Base-by-base conservation (phyloP, 2,888 invertebrate species). In the Caenorhabditis doughertyi region DNA sequence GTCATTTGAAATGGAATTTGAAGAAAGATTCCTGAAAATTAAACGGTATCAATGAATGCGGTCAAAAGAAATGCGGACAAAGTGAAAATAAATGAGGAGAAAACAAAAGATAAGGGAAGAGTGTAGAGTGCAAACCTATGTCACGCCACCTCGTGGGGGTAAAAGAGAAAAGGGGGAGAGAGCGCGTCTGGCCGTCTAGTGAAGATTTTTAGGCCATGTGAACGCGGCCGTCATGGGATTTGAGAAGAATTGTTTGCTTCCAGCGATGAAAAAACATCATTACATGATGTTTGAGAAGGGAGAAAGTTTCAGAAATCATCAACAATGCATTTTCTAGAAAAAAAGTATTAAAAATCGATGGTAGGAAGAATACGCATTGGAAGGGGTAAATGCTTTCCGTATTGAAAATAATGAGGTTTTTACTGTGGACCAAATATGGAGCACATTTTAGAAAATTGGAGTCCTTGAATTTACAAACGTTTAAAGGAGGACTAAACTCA, bases 121-220 rank as follows among this genome's bases (percentile, higher is more conserved):
- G 67, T 32, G 53, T 49, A 42, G 68, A 77, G 77, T 68, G 68
- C 77, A 77, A 77, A 58, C 76, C 76, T 39, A 60, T 60, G 68
- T 77, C 77, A 77, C 77, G 77, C 77, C 77, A 77, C 77, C 68
- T 29, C 68, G 55, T 55, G 68, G 55, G 16, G 39, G 9, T 3
- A 13, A 18, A 29, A 42, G n/a, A 49, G 64, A 27, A 16, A 44
- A 25, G 9, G 18, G 29, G 44, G 27, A 27, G 16, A 25, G 44
- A 21, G 39, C n/a, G 58, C 13, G n/a, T 9, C 23, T 23, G 58
- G 70, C 44, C 47, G 56, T 32, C 21, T 21, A 7, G 9, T 27
- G 70, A 1, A 9, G 27, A 4, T 58, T 70, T 29, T 56, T 70
- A 56, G 70, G 56, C 70, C 70, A 58, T 21, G 21, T 53, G 67